Evolutionary conservation across 2,888 invertebrate genomes (phyloP), one percentile per base, ranked within the genome.

Genomic region (Margaritifera margaritifera): DNA sequence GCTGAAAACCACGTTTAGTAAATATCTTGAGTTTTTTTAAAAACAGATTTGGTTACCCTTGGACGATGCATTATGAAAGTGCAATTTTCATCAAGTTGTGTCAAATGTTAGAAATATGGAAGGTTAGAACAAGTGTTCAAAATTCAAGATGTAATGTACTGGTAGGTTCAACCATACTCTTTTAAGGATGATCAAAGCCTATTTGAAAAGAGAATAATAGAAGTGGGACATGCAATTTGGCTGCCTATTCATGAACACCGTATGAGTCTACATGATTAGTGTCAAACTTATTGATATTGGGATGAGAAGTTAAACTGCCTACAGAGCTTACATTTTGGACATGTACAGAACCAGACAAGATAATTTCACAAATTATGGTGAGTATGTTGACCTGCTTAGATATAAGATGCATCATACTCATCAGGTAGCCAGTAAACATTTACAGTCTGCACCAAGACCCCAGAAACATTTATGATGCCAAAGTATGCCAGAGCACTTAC

Each of bases 401-500:
- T 25, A 22, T 15, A 64, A 24, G 11, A 25, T 64, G n/a, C n/a
- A 57, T 72, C 18, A 24, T 5, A 71, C 76, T 0, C 71, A 74
- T 69, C 65, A 65, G 53, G 50, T 74, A n/a, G 71, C 73, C 1
- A 61, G 76, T 50, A 69, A 64, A 58, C 66, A 74, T 27, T 31
- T n/a, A 24, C 54, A 52, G n/a, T 31, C 42, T 5, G 57, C 27
- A n/a, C 55, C 68, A 1, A 68, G 69, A 59, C 60, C 66, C 19
- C 68, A 68, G 53, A 73, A 66, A 66, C 71, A 76, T 6, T 52
- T 60, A 71, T 63, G 71, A 73, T 54, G 51, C 66, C n/a, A 71
- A 66, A 53, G 24, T 63, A 5, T 54, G 51, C 6, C 62, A 71
- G 53, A n/a, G 57, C 42, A 25, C 25, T 6, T 73, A 71, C 60